phyloP scores from a whole-genome alignment of 30 jellyfish, hydroid and myxozoan species.

The Mastigias papua region DNA sequence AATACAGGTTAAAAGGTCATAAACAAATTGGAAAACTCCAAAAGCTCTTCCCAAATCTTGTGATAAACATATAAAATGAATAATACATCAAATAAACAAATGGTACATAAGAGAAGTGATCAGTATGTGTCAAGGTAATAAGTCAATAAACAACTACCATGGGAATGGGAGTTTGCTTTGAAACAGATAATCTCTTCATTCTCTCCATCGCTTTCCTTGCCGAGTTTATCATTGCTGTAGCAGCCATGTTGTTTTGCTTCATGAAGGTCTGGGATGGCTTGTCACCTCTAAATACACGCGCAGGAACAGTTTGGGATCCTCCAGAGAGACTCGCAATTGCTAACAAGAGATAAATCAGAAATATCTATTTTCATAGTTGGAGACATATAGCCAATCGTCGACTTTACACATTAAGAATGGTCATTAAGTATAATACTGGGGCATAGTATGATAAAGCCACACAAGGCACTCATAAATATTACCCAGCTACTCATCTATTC shows the following conservation, averaged over 20 bases:
- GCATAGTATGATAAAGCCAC: too few species aligned
- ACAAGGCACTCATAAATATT: too few species aligned
- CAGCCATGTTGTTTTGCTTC: slow-evolving; percentile 20
- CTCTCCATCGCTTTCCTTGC: slow-evolving; percentile 39
- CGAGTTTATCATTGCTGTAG: slow-evolving; percentile 23
- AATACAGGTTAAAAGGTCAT: too few species aligned
- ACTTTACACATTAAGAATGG: too few species aligned
- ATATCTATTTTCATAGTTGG: neutral
- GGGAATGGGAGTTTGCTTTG: slow-evolving; percentile 9
- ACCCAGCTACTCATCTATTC: too few species aligned
- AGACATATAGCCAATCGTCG: too few species aligned
- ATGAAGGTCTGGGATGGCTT: neutral
- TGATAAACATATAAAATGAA: too few species aligned
- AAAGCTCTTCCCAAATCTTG: too few species aligned
- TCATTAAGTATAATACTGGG: too few species aligned
- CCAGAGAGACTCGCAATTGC: neutral
- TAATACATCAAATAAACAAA: too few species aligned
- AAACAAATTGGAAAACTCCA: too few species aligned
- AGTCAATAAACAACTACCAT: neutral
- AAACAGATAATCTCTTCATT: slow-evolving; percentile 17
- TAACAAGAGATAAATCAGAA: neutral
- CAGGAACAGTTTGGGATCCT: slow-evolving; percentile 8
- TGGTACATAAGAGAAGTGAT: too few species aligned
- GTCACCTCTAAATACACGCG: neutral
- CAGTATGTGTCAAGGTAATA: neutral